Evolutionary conservation across 2,888 invertebrate species (phyloP).

Genomic region (Hesperia comma): DNA sequence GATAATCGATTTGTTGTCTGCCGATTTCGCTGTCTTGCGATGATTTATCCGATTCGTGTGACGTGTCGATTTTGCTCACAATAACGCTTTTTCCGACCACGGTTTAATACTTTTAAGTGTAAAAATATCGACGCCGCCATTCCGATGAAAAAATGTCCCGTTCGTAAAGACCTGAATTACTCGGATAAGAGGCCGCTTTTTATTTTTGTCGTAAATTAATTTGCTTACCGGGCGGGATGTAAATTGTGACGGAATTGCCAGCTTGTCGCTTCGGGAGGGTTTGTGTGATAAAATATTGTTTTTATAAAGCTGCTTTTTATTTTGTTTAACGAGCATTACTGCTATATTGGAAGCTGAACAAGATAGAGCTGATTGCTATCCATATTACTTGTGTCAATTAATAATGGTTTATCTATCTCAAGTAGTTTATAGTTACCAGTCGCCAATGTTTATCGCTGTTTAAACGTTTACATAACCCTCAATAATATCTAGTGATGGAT

Average conservation of each 20-base stretch:
- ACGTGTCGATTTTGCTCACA: conserved; percentile 61
- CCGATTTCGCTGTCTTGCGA: conserved; percentile 58
- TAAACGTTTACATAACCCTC: too few relatives aligned
- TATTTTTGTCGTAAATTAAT: conserved; percentile 71
- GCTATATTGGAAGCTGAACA: not conserved
- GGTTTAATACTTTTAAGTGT: conserved; percentile 45
- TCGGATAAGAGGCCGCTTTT: conserved; percentile 57
- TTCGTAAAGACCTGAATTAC: conserved; percentile 60
- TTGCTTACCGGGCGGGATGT: conserved; percentile 66
- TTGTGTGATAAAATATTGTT: conserved; percentile 33
- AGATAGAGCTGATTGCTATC: not conserved
- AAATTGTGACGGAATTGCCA: conserved; percentile 60
- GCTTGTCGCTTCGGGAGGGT: conserved; percentile 53
- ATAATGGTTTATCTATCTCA: too few relatives aligned
- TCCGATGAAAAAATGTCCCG: conserved; percentile 59
- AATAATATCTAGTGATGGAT: too few relatives aligned
- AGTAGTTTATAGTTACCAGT: too few relatives aligned
- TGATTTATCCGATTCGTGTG: conserved; percentile 71
- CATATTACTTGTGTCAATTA: too few relatives aligned
- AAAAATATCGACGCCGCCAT: conserved; percentile 57
- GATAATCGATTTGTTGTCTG: conserved; percentile 62
- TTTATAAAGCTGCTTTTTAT: conserved; percentile 17
- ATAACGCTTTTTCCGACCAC: conserved; percentile 56
- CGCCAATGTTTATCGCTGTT: too few relatives aligned
- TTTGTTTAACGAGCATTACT: conserved; percentile 3